Evolutionary conservation across 2,113 vertebrate genomes (phyloP).

Genomic region (Grammomys dolichurus): DNA sequence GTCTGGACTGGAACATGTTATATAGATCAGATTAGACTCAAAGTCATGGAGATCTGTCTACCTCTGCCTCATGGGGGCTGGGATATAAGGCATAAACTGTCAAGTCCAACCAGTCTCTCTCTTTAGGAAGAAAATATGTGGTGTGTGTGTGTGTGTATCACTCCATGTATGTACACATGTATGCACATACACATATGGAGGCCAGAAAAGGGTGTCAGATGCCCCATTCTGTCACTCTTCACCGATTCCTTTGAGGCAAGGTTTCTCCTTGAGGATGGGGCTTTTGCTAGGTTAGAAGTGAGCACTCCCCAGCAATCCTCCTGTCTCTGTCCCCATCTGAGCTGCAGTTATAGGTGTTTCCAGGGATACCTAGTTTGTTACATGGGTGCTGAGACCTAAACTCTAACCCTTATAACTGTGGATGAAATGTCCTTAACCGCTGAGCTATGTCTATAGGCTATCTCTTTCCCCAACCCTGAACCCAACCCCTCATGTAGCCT

Average conservation of each 20-base stretch:
- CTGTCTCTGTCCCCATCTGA: background rate
- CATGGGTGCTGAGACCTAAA: background rate
- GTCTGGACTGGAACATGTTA: background rate
- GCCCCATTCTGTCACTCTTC: too few species aligned
- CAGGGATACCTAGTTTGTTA: background rate
- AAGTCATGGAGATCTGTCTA: background rate
- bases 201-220: background rate
- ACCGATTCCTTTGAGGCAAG: background rate
- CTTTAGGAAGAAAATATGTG: background rate
- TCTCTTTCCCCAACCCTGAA: background rate
- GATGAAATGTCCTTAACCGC: background rate
- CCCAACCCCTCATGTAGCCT: rapidly evolving
- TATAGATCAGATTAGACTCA: background rate
- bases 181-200: background rate
- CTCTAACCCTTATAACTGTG: background rate
- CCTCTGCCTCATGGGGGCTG: background rate
- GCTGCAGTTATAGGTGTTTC: background rate
- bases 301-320: too few species aligned
- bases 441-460: too few species aligned
- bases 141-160: background rate
- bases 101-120: background rate
- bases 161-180: background rate
- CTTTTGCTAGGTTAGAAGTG: background rate
- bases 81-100: background rate
- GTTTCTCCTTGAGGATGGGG: background rate